Percentiles rank a stretch among this genome's conserved stretches.
These are phyloP conservation scores for Dipodomys stephensi DNA, from an alignment of 2,113 vertebrate genomes.

Conservation along the genomic window DNA sequence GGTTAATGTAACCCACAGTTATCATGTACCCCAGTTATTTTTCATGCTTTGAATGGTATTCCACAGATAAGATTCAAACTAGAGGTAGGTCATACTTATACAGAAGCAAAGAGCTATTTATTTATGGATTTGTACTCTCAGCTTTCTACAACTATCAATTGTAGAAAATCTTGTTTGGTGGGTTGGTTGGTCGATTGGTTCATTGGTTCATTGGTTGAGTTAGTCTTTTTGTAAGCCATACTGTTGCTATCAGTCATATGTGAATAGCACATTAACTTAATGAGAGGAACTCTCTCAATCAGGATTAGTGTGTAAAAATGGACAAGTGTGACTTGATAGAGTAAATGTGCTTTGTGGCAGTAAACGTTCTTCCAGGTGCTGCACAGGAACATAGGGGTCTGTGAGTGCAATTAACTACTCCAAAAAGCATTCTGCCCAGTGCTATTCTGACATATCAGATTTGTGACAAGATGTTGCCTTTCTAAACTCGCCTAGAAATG, in stretches of 20 bases:
- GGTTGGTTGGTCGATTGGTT: not conserved
- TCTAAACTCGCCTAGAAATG: not conserved
- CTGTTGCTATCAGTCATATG: not conserved
- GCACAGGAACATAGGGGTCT: not conserved
- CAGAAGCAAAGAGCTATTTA: not conserved
- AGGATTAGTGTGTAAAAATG: not conserved
- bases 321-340: not conserved
- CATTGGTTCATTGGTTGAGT: no score
- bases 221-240: not conserved
- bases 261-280: not conserved
- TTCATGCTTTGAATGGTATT: not conserved
- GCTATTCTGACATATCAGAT: constrained; percentile 48
- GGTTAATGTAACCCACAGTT: not conserved
- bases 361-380: not conserved
- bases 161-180: not conserved
- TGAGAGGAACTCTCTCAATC: not conserved
- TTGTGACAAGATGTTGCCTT: constrained; percentile 58
- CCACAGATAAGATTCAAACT: not conserved
- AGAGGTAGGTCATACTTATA: not conserved
- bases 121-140: not conserved
- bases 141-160: not conserved
- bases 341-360: not conserved
- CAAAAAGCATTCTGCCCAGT: constrained; percentile 43
- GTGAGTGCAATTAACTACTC: constrained; percentile 14
- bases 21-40: not conserved